These are phyloP conservation scores for Marronus borbonicus DNA, from an alignment of 2,888 invertebrate genomes.

Conservation along the genomic window DNA sequence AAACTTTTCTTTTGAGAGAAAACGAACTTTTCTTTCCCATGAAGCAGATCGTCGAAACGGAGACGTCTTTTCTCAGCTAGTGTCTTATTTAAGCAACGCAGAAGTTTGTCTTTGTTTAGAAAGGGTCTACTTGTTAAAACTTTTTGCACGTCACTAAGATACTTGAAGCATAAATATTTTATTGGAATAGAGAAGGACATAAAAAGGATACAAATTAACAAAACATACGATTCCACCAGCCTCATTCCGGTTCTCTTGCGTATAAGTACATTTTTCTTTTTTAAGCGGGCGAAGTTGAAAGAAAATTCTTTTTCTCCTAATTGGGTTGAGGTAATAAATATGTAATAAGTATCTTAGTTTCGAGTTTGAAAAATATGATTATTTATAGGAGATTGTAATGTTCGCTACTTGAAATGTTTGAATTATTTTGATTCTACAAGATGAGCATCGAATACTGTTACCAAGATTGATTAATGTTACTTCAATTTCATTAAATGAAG, in stretches of 20 bases:
- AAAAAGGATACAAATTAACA: conserved; percentile 19
- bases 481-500: no score
- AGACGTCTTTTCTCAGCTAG: conserved; percentile 10
- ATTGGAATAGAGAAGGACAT: conserved; percentile 32
- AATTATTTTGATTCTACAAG: no score
- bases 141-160: conserved; percentile 9
- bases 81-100: conserved; percentile 28
- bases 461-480: no score
- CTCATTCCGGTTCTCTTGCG: background rate
- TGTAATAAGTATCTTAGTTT: background rate
- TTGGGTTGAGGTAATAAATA: background rate
- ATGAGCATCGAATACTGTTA: no score
- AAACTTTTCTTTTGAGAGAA: background rate
- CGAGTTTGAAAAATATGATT: background rate
- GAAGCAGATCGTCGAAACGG: background rate
- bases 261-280: background rate
- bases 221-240: conserved; percentile 16
- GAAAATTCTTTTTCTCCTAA: background rate
- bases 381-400: background rate
- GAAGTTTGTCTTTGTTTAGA: conserved; percentile 20
- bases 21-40: background rate
- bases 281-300: background rate
- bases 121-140: conserved; percentile 33
- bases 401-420: no score
- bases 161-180: conserved; percentile 39